Evolutionary conservation across 2,888 invertebrate genomes (phyloP).

Genomic region (Mamestra brassicae): DNA sequence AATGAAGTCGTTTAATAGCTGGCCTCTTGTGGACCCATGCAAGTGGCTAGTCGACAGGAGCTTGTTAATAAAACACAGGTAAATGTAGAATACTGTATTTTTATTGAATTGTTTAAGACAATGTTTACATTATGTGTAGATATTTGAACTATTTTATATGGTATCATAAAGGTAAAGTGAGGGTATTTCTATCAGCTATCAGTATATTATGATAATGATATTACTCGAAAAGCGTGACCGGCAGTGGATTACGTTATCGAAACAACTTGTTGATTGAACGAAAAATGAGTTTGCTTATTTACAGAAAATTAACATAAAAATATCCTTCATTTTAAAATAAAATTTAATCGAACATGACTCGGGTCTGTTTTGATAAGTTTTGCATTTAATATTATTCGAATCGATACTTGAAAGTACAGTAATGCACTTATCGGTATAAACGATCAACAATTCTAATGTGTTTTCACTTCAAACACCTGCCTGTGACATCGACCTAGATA

Average conservation of each 20-base stretch:
- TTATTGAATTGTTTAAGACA: slow-evolving; percentile 17
- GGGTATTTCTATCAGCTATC: slow-evolving; percentile 2
- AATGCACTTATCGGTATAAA: slow-evolving; percentile 29
- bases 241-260: slow-evolving; percentile 28
- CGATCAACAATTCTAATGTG: slow-evolving; percentile 43
- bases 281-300: not conserved
- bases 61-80: slow-evolving; percentile 37
- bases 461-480: slow-evolving; percentile 43
- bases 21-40: too few species aligned
- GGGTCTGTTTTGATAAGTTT: slow-evolving; percentile 7
- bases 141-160: slow-evolving; percentile 39
- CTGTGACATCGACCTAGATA: slow-evolving; percentile 9
- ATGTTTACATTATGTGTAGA: slow-evolving; percentile 24
- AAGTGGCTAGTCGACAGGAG: not conserved
- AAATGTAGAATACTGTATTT: slow-evolving; percentile 39
- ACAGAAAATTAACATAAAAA: slow-evolving; percentile 11
- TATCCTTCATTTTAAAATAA: not conserved
- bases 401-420: slow-evolving; percentile 28
- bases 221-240: slow-evolving; percentile 1
- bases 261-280: not conserved
- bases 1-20: not conserved
- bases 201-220: slow-evolving; percentile 15
- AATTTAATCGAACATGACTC: slow-evolving; percentile 1
- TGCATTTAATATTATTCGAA: slow-evolving; percentile 25
- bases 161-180: slow-evolving; percentile 10